Percentiles rank a stretch among this genome's conserved stretches.
Evolutionary conservation across 2,113 vertebrate genomes (phyloP).

Genomic region (Choloepus hoffmanni): DNA sequence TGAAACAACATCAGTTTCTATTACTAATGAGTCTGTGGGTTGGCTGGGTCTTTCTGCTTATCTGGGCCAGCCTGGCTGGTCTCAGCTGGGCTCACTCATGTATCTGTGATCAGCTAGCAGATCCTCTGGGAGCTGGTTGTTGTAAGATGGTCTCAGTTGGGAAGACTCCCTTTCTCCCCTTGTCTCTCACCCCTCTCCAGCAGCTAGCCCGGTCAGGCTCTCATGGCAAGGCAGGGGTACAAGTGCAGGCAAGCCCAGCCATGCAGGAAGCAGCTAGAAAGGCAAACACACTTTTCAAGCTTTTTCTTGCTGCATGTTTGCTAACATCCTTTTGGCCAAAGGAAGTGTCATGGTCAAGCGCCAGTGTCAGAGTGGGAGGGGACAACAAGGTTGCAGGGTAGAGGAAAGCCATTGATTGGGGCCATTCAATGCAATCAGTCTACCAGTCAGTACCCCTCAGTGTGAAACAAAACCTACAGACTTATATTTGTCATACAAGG

Average conservation of each 20-base stretch:
- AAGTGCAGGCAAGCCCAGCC: not conserved
- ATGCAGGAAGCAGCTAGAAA: constrained; percentile 26
- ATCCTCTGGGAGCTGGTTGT: not conserved
- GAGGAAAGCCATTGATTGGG: constrained; percentile 25
- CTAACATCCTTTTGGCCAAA: constrained; percentile 27
- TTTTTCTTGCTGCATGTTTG: not conserved
- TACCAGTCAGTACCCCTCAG: not conserved
- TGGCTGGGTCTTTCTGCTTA: not conserved
- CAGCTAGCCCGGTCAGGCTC: constrained; percentile 32
- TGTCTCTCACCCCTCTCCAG: not conserved
- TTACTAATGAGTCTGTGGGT: not conserved
- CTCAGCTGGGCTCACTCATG: not conserved
- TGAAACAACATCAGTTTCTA: not conserved
- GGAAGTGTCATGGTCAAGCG: not conserved
- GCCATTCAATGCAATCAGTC: constrained; percentile 16
- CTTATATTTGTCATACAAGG: not conserved
- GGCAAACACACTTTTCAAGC: not conserved
- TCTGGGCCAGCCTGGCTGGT: not conserved
- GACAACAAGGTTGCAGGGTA: not conserved
- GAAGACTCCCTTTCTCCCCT: constrained; percentile 9
- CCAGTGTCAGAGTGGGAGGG: constrained; percentile 8
- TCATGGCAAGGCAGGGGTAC: not conserved
- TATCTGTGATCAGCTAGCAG: not conserved
- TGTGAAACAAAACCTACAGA: constrained; percentile 51
- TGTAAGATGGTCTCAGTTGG: not conserved